A percentile compares a stretch with the other conserved stretches of the same genome.
phyloP scores from a whole-genome alignment of 2,888 invertebrate species.

The Drosophila quinaria region DNA sequence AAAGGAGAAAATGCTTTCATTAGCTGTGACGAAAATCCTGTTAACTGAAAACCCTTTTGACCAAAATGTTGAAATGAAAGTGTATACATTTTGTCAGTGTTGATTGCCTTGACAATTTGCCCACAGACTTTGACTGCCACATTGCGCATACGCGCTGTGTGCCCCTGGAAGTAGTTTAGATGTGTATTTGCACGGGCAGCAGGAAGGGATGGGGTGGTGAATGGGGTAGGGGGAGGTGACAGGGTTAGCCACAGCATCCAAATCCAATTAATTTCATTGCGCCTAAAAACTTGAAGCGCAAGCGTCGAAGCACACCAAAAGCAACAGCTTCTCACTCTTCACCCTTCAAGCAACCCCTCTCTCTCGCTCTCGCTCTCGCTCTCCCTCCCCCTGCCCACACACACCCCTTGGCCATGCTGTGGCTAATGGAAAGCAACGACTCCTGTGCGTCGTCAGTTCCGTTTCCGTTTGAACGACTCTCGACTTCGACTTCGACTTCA shows the following conservation, averaged over 20 bases:
- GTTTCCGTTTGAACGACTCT: conserved; percentile 72
- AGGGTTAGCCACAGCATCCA: conserved; percentile 29
- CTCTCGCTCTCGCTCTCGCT: background rate
- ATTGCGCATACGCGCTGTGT: conserved; percentile 73
- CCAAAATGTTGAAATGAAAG: conserved; percentile 34
- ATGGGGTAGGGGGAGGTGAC: background rate
- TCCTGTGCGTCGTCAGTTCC: conserved; percentile 48
- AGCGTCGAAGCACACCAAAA: conserved; percentile 65
- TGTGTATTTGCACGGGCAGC: conserved; percentile 4
- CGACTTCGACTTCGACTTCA: background rate
- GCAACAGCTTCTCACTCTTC: background rate
- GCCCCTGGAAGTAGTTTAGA: conserved; percentile 24
- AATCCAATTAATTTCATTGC: conserved; percentile 78
- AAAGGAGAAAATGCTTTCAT: background rate
- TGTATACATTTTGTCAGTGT: conserved; percentile 7
- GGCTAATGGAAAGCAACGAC: conserved; percentile 43
- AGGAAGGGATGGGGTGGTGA: too few species aligned
- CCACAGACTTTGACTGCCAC: conserved; percentile 10
- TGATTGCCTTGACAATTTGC: conserved; percentile 2
- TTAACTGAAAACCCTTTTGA: background rate
- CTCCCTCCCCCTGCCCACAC: background rate
- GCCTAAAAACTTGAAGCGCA: conserved; percentile 77
- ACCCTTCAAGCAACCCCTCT: background rate
- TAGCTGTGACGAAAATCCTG: background rate
- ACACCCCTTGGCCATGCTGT: conserved; percentile 2